These are phyloP conservation scores for Semnornis frantzii DNA, from an alignment of 2,113 vertebrate species.

Conservation along the genomic window DNA sequence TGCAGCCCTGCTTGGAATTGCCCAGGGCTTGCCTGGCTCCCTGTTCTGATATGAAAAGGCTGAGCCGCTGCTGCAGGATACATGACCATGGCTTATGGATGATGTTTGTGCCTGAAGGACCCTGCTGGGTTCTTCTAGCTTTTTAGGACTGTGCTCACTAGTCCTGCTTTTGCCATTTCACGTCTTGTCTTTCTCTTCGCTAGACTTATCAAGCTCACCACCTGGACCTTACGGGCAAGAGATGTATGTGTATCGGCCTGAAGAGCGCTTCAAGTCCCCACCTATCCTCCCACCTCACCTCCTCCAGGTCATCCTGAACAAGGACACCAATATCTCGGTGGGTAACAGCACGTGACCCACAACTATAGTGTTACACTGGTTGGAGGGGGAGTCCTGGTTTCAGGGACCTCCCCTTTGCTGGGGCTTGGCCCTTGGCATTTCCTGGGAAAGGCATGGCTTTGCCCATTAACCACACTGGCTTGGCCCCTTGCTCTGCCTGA, in stretches of 20 bases:
- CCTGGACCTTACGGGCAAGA: slow-evolving; percentile 94
- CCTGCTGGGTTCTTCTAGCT: background rate
- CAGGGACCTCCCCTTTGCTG: background rate
- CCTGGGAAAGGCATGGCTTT: background rate
- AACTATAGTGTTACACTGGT: background rate
- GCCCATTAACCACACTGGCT: background rate
- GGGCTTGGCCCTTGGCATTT: background rate
- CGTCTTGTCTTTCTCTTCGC: slow-evolving; percentile 3
- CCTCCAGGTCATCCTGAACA: slow-evolving; percentile 99
- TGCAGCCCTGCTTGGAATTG: background rate
- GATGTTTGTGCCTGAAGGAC: background rate
- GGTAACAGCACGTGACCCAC: slow-evolving; percentile 57
- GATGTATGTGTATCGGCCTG: slow-evolving; percentile 88
- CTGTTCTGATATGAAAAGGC: background rate
- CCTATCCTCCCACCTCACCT: slow-evolving; percentile 97
- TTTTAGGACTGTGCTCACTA: background rate
- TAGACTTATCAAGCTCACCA: slow-evolving; percentile 95
- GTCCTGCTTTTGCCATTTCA: background rate
- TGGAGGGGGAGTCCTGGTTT: background rate
- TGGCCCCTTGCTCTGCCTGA: background rate
- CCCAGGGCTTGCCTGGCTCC: background rate
- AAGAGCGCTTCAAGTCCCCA: slow-evolving; percentile 94
- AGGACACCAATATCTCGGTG: slow-evolving; percentile 97
- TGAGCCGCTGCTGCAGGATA: background rate
- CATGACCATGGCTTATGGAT: background rate